These are phyloP conservation scores for Sorex maritimensis DNA, from an alignment of 2,797 vertebrate genomes.

Conservation along the genomic window DNA sequence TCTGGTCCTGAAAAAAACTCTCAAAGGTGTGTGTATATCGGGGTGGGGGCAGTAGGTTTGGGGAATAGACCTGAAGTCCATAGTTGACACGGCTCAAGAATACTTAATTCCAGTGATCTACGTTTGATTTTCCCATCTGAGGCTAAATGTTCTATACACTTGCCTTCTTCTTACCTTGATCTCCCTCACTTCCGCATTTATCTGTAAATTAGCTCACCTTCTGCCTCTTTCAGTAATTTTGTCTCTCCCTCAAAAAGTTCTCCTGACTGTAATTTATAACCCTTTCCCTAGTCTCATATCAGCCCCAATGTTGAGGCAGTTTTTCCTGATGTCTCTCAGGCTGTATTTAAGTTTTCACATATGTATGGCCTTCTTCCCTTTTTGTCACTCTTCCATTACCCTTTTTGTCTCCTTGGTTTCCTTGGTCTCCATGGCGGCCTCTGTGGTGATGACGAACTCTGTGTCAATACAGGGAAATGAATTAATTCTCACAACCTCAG, in stretches of 20 bases:
- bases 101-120: neutral
- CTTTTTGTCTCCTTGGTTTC: constrained; percentile 87
- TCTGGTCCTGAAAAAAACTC: neutral
- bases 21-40: neutral
- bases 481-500: neutral
- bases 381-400: constrained; percentile 84
- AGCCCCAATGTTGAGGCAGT: neutral
- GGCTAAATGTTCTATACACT: neutral
- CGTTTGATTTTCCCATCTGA: neutral
- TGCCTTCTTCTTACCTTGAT: neutral
- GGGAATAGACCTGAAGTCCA: neutral
- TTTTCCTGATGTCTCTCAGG: neutral
- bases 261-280: neutral
- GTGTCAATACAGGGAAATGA: neutral
- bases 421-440: fast-evolving
- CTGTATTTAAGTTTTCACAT: neutral
- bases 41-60: neutral
- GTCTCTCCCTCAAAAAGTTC: neutral
- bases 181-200: neutral
- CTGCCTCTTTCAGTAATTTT: neutral
- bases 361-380: neutral
- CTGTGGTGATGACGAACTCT: constrained; percentile 54
- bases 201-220: neutral
- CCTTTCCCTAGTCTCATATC: neutral
- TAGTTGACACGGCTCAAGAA: neutral